phyloP scores from a whole-genome alignment of 2,797 vertebrate genomes.

The Chromis chromis region DNA sequence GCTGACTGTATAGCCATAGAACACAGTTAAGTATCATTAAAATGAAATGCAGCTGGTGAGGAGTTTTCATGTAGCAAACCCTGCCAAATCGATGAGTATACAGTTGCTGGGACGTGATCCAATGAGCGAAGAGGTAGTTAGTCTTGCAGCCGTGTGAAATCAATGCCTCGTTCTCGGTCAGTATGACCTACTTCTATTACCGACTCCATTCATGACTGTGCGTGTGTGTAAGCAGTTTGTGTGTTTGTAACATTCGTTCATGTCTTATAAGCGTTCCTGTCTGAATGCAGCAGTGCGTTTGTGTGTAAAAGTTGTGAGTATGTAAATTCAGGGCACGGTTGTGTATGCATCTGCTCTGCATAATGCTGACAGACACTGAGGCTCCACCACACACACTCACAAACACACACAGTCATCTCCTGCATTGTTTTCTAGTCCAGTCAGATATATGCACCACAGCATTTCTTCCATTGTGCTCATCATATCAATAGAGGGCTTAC shows the following conservation, averaged over 20 bases:
- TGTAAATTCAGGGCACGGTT: slow-evolving; percentile 14
- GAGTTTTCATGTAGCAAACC: slow-evolving; percentile 5
- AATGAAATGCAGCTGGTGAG: slow-evolving; percentile 24
- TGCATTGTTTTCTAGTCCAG: slow-evolving; percentile 50
- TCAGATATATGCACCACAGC: slow-evolving; percentile 32
- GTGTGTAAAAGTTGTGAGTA: slow-evolving; percentile 6
- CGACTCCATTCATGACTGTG: slow-evolving; percentile 7
- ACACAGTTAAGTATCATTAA: slow-evolving; percentile 1
- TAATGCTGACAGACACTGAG: slow-evolving; percentile 54
- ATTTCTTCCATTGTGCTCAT: slow-evolving; percentile 49
- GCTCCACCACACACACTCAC: not conserved
- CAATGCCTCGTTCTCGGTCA: slow-evolving; percentile 18
- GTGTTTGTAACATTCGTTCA: slow-evolving; percentile 16
- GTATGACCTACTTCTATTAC: slow-evolving; percentile 39
- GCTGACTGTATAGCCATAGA: slow-evolving; percentile 17
- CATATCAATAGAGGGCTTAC: slow-evolving; percentile 49
- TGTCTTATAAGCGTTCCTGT: slow-evolving; percentile 11
- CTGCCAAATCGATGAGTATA: slow-evolving; percentile 16
- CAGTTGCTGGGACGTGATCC: slow-evolving; percentile 13
- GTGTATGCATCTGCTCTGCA: slow-evolving; percentile 51
- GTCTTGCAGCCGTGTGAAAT: slow-evolving; percentile 34
- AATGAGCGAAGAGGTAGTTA: slow-evolving; percentile 19
- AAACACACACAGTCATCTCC: not conserved
- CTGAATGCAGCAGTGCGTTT: slow-evolving; percentile 20
- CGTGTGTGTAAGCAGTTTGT: slow-evolving; percentile 19